Evolutionary conservation across 2,113 vertebrate genomes (phyloP).

Genomic region (Scophthalmus maximus): DNA sequence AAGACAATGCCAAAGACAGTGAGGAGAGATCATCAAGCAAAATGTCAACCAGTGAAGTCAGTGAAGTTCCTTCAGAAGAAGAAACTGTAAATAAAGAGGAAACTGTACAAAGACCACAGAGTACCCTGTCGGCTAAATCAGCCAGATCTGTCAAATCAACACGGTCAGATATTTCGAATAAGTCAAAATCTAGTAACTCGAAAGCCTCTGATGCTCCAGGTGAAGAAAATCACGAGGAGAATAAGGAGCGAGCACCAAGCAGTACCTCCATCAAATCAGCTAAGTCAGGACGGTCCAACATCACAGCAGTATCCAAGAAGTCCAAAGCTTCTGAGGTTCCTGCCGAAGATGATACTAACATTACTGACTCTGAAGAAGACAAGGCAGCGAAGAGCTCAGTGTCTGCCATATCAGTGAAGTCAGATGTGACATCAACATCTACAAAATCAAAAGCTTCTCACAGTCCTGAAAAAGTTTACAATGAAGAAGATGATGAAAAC

Average conservation of each 20-base stretch:
- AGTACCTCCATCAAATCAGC: constrained; percentile 54
- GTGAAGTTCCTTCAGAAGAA: constrained; percentile 18
- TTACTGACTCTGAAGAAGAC: constrained; percentile 12
- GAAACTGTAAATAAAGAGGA: constrained; percentile 10
- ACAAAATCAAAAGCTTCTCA: constrained; percentile 37
- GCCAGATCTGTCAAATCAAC: constrained; percentile 52
- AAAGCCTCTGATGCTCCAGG: constrained; percentile 10
- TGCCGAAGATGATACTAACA: constrained; percentile 1
- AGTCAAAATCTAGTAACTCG: constrained; percentile 29
- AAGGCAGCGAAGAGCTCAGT: constrained; percentile 44
- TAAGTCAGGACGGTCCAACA: constrained; percentile 53
- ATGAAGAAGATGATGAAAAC: constrained; percentile 16
- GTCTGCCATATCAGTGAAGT: constrained; percentile 62
- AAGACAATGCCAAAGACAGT: constrained; percentile 9
- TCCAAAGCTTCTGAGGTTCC: constrained; percentile 18
- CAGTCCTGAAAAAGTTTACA: neutral
- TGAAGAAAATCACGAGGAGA: neutral
- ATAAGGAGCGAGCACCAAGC: constrained; percentile 39
- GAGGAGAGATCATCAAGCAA: constrained; percentile 33
- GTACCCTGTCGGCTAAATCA: constrained; percentile 61
- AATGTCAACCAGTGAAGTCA: constrained; percentile 35
- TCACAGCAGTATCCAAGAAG: constrained; percentile 26
- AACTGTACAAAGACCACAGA: constrained; percentile 46
- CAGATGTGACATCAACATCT: constrained; percentile 56
- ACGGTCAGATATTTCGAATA: constrained; percentile 22